Base-by-base conservation (phyloP, 2,888 invertebrate species). In the Chymomyza fuscimana region DNA sequence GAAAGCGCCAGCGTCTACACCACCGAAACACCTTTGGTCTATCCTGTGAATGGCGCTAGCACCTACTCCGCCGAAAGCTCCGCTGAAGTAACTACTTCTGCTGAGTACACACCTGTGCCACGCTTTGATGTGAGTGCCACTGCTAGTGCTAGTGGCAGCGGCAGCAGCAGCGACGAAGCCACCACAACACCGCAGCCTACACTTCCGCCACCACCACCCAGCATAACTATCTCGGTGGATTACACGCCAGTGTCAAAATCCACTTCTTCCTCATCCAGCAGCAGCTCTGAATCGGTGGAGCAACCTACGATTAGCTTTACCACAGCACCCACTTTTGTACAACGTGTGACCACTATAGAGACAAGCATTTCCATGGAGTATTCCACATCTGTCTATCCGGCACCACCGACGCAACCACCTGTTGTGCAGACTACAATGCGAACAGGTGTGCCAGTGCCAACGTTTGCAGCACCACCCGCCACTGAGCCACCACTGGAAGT, bases 331-430 rank as follows among this genome's bases (percentile, higher is more conserved):
- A 77, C 73, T 10, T 89, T 86, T 51, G 82, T 87, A 36, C 91
- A 90, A 58, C 82, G 77, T 32, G 88, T 89, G 1, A 91, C 91
- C 36, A 91, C 91, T 1, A 82, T 91, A 40, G 89, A 89, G 29
- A 88, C 90, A 0, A 88, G 85, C 50, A 79, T 88, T 51, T 85
- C 89, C 1, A 86, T 90, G 32, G 91, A 91, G 7, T 90, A 87
- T 46, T 83, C 84, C 0, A 84, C 82, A 5, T 81, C 81, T 1
- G 78, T 69, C n/a, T 78, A 79, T 56, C 82, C 77, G 2, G 82
- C 77, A 4, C 73, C 74, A 32, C 81, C 72, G 10, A 78, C 77
- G 12, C 79, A 67, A 29, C 78, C 67, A 36, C 51, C 69, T 6
- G 63, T 7, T 54, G 19, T 54, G 16, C 54, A 64, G 16, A 74